Percentiles rank a stretch among this genome's conserved stretches.
These are phyloP conservation scores for Malurus cyaneus DNA, from an alignment of 2,113 vertebrate species.

Conservation along the genomic window DNA sequence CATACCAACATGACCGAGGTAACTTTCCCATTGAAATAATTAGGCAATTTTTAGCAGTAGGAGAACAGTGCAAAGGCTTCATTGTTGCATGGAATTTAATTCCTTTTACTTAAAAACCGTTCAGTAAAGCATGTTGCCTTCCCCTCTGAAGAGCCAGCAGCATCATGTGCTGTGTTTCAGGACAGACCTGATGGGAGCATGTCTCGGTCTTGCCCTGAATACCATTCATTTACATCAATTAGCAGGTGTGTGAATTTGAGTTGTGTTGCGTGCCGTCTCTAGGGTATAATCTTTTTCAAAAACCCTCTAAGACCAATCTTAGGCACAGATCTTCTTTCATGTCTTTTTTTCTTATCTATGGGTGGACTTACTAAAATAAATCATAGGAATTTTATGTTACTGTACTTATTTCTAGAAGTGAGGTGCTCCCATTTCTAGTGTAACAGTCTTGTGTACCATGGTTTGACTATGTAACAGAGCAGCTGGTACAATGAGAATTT, in stretches of 20 bases:
- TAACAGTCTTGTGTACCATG: neutral
- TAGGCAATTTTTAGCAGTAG: neutral
- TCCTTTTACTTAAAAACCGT: neutral
- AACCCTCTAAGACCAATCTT: neutral
- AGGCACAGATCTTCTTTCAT: neutral
- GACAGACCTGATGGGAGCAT: neutral
- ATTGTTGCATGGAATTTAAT: neutral
- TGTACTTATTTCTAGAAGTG: neutral
- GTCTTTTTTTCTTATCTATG: neutral
- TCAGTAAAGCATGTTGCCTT: neutral
- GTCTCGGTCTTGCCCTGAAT: neutral
- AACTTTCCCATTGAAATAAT: slow-evolving; percentile 1
- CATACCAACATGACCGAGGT: slow-evolving; percentile 1
- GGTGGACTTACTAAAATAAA: neutral
- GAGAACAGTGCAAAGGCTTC: neutral
- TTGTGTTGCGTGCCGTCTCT: neutral
- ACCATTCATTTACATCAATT: neutral
- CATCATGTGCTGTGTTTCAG: neutral
- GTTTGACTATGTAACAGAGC: neutral
- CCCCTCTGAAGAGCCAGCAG: neutral
- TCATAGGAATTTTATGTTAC: neutral
- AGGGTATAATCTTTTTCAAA: neutral
- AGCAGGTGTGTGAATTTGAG: neutral
- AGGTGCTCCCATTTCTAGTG: neutral
- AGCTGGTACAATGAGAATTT: neutral